Evolutionary conservation across 2,888 invertebrate species (phyloP).

Genomic region (Metallyticus violacea): DNA sequence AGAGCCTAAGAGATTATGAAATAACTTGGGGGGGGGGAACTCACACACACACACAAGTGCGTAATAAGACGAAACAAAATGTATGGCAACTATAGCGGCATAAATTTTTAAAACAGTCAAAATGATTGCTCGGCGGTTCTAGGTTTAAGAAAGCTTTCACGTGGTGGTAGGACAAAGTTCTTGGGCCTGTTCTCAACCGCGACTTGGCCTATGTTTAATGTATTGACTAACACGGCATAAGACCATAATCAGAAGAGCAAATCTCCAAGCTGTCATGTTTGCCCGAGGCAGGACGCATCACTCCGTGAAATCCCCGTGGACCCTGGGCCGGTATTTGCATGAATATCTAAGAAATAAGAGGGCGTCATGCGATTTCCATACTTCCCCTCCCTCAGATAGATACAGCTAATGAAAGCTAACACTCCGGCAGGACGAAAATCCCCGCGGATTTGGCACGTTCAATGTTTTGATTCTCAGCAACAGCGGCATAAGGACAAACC

Average conservation of each 20-base stretch:
- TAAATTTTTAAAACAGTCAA: too few relatives aligned
- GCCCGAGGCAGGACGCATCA: background rate
- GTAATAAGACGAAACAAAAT: too few relatives aligned
- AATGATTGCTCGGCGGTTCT: too few relatives aligned
- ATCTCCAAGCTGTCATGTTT: background rate
- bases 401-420: conserved; percentile 16
- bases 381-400: background rate
- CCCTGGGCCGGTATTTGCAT: background rate
- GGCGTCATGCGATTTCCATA: background rate
- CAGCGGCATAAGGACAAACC: background rate
- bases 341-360: background rate
- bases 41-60: too few relatives aligned
- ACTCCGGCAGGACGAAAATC: background rate
- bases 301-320: background rate
- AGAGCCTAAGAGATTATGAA: too few relatives aligned
- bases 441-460: background rate
- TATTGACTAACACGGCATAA: background rate
- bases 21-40: too few relatives aligned
- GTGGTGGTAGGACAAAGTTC: too few relatives aligned
- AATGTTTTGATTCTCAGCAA: background rate
- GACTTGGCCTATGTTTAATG: background rate
- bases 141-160: too few relatives aligned
- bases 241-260: background rate
- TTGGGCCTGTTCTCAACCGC: too few relatives aligned
- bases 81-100: too few relatives aligned